Conservation (phyloP, 2,113 vertebrate species). For the Arenaria interpres region DNA sequence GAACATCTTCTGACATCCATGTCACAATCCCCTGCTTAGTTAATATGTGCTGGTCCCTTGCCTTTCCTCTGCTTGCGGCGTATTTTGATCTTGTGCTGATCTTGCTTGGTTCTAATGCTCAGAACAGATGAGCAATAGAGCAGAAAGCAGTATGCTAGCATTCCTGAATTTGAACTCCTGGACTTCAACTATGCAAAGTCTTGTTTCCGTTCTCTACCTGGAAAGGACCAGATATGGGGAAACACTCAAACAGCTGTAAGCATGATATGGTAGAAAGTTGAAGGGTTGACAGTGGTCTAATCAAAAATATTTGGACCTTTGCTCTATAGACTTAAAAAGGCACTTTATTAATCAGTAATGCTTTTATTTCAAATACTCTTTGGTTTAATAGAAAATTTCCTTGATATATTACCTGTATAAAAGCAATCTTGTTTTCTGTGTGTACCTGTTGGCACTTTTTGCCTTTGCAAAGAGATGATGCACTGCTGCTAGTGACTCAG, state of each 20-base stretch:
- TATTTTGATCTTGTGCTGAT: not conserved
- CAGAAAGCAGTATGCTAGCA: not conserved
- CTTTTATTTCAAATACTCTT: not conserved
- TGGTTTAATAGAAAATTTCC: not conserved
- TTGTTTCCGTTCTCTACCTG: not conserved
- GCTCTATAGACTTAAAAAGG: not conserved
- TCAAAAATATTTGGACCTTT: not conserved
- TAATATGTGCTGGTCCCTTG: not conserved
- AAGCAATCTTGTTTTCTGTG: not conserved
- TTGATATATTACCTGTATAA: not conserved
- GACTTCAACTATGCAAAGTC: not conserved
- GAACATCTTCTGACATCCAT: not conserved
- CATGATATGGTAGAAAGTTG: not conserved
- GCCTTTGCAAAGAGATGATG: not conserved
- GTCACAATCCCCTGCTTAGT: not conserved
- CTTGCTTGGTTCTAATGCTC: not conserved
- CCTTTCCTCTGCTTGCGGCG: not conserved
- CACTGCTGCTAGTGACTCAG: not conserved
- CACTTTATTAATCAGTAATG: not conserved
- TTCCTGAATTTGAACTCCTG: not conserved
- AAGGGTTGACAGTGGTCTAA: not conserved
- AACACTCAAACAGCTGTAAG: fast-evolving
- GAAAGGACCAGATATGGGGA: not conserved
- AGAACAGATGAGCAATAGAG: not conserved
- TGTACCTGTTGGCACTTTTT: not conserved